Base-by-base conservation (phyloP, 1,140 invertebrate genomes). In the Cardiocondyla obscurior region DNA sequence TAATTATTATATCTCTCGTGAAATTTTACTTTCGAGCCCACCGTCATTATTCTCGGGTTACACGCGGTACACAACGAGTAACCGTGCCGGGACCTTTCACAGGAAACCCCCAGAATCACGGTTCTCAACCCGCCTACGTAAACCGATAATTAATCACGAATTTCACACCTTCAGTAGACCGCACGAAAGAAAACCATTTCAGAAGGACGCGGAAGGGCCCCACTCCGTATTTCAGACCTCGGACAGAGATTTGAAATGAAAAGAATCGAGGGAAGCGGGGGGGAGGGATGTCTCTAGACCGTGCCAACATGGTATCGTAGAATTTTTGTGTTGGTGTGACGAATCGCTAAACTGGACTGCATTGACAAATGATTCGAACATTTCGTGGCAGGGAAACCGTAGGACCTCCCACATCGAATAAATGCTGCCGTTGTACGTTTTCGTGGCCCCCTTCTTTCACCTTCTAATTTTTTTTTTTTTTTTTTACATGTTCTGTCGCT, bases 341-440 rank as follows among this genome's bases (percentile, higher is more conserved):
- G 90, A 93, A 93, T 93, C 85, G 88, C 86, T 92, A 90, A 92
- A 91, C 91, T 92, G 88, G 81, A 77, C 88, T 88, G 88, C 91
- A 93, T 92, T 93, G 92, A 93, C 92, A 93, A 93, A 93, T 92
- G 92, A 93, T 93, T 92, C 88, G 82, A 90, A 90, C 88, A 84
- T 73, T 90, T 89, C 82, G 82, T 85, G 51, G 64, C 39, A 67
- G 64, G 57, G 85, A 85, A 87, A 84, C 58, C 70, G 51, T 44
- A 64, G 67, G 91, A 93, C 92, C 92, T 93, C 92, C 92, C 92
- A 93, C 90, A 86, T 92, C 70, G 90, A 42, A 53, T 76, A 36
- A 58, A 74, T 22, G 25, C 53, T 33, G 39, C 30, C 44, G 10
- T 85, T 30, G 44, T 14, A 42, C 12, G 36, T 49, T 73, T 85